Conservation (phyloP, 1,140 invertebrate species). For the Semibalanus balanoides region DNA sequence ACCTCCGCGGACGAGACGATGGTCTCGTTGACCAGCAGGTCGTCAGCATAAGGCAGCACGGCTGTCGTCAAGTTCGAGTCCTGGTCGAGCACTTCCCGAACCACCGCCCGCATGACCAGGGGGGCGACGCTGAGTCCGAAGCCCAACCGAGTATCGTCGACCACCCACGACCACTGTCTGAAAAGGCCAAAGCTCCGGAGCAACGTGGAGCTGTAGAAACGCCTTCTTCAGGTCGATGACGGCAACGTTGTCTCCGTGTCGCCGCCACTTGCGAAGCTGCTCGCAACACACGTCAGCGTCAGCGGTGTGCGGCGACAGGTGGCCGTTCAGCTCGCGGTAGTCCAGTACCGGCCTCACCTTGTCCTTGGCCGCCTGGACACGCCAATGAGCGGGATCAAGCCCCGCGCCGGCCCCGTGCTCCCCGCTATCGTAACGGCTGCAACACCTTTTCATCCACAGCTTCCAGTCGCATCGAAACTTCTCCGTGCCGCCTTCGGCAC, state of each 20-base stretch:
- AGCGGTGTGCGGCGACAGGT: slow-evolving; percentile 1
- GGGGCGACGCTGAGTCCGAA: slow-evolving; percentile 8
- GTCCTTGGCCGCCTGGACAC: slow-evolving; percentile 7
- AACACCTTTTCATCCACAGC: slow-evolving; percentile 8
- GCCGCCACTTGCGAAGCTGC: slow-evolving; percentile 1
- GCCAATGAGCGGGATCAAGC: slow-evolving; percentile 10
- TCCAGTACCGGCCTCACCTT: slow-evolving; percentile 5
- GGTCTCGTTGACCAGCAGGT: slow-evolving; percentile 5
- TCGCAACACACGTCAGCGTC: slow-evolving; percentile 8
- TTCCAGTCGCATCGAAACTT: neutral
- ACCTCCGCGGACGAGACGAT: neutral
- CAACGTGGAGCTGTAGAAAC: slow-evolving; percentile 6
- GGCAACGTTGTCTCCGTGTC: neutral
- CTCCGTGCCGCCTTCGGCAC: neutral
- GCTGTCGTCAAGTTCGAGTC: neutral
- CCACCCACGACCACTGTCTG: slow-evolving; percentile 5
- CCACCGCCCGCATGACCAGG: slow-evolving; percentile 6
- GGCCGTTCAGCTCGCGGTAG: slow-evolving; percentile 5
- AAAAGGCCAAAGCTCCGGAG: slow-evolving; percentile 6
- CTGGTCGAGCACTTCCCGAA: slow-evolving; percentile 8
- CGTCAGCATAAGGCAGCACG: slow-evolving; percentile 4
- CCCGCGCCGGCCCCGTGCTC: neutral
- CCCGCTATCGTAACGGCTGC: slow-evolving; percentile 4
- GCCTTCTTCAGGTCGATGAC: slow-evolving; percentile 6
- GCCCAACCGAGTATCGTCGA: neutral